Percentiles rank a stretch among this genome's conserved stretches.
phyloP scores from a whole-genome alignment of 2,797 vertebrate species.

The Falco novaeseelandiae region DNA sequence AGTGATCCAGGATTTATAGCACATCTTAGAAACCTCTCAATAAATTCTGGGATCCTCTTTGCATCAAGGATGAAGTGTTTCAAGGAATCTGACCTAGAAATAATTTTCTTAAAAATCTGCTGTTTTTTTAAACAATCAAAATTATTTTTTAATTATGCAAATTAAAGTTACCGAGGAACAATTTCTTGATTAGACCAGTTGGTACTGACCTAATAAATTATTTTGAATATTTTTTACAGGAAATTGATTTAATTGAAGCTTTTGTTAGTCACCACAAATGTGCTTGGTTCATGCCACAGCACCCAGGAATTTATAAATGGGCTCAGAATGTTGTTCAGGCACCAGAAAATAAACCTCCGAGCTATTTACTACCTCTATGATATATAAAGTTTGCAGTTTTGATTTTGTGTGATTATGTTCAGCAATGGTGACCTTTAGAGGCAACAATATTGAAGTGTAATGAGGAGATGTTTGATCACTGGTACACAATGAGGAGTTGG shows the following conservation, averaged over 20 bases:
- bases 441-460: slow-evolving; percentile 99
- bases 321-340: slow-evolving; percentile 85
- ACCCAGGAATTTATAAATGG: slow-evolving; percentile 87
- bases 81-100: slow-evolving; percentile 7
- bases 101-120: neutral
- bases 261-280: slow-evolving; percentile 72
- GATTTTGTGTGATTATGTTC: slow-evolving; percentile 99
- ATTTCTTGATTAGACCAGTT: slow-evolving; percentile 63
- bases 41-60: slow-evolving; percentile 21
- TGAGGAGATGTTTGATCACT: slow-evolving; percentile 97
- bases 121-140: slow-evolving; percentile 26
- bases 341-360: slow-evolving; percentile 92
- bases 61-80: neutral
- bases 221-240: slow-evolving; percentile 69
- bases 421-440: slow-evolving; percentile 99
- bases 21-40: slow-evolving; percentile 21
- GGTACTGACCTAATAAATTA: slow-evolving; percentile 71
- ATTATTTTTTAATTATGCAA: slow-evolving; percentile 65
- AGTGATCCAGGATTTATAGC: slow-evolving; percentile 56
- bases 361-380: slow-evolving; percentile 98
- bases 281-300: slow-evolving; percentile 73
- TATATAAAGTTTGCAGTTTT: slow-evolving; percentile 99
- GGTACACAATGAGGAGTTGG: slow-evolving; percentile 89
- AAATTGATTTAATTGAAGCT: slow-evolving; percentile 81
- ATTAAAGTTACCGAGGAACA: slow-evolving; percentile 57